These are phyloP conservation scores for Cynocephalus volans DNA, from an alignment of 2,113 vertebrate genomes.

Conservation along the genomic window DNA sequence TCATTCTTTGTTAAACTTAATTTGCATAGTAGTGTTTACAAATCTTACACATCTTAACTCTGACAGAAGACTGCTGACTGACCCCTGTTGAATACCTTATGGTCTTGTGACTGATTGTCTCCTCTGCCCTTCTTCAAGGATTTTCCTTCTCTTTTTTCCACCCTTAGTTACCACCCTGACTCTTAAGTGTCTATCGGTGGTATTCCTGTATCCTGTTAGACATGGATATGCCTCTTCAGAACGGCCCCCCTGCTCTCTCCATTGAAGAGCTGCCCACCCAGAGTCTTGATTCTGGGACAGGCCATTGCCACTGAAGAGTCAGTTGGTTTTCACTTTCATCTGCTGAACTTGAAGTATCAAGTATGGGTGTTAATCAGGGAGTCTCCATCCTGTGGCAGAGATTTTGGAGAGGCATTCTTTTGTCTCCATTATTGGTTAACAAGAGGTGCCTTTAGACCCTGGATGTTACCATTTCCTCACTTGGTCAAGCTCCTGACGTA, in stretches of 20 bases:
- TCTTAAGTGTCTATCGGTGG: background rate
- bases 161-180: background rate
- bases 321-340: conserved; percentile 34
- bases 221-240: conserved; percentile 2
- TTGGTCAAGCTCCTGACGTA: background rate
- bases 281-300: conserved; percentile 35
- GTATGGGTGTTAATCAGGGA: background rate
- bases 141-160: background rate
- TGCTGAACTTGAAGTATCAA: background rate
- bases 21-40: conserved; percentile 72
- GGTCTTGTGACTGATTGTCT: conserved; percentile 47
- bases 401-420: background rate
- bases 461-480: background rate
- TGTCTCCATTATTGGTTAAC: conserved; percentile 49
- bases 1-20: conserved; percentile 58
- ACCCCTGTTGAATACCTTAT: conserved; percentile 30
- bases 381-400: background rate
- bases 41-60: conserved; percentile 8
- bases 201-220: background rate
- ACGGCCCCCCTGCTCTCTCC: background rate
- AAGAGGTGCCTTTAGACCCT: conserved; percentile 51
- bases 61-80: conserved; percentile 50
- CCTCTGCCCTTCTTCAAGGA: conserved; percentile 12
- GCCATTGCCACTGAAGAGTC: background rate
- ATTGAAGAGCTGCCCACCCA: background rate